Evolutionary conservation across 2,888 invertebrate species (phyloP).

Genomic region (Phyto melanocephala): DNA sequence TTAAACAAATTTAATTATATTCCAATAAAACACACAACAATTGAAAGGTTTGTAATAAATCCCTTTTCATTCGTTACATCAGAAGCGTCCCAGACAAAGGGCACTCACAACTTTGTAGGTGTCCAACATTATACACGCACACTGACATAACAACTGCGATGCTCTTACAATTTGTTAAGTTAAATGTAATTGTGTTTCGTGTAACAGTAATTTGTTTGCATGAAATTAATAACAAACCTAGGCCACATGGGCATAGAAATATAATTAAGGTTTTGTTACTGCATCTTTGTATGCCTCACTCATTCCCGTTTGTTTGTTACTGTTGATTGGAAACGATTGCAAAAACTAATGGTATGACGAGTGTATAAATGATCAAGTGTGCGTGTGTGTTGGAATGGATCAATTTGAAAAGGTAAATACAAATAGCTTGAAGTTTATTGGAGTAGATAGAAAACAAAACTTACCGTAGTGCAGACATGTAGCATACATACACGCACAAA

Average conservation of each 20-base stretch:
- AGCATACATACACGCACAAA: no score
- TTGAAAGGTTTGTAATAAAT: conserved; percentile 15
- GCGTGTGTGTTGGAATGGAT: neutral
- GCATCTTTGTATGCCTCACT: no score
- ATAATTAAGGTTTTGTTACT: neutral
- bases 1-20: conserved; percentile 16
- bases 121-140: neutral
- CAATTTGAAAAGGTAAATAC: neutral
- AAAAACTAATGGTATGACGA: no score
- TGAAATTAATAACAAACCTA: neutral
- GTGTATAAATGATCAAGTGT: no score
- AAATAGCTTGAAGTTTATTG: neutral
- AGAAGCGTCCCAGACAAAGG: neutral
- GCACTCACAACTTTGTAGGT: neutral
- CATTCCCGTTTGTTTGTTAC: no score
- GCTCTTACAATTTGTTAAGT: neutral
- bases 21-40: neutral
- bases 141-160: neutral
- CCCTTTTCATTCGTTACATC: neutral
- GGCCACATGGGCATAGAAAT: conserved; percentile 8
- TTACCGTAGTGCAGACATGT: no score
- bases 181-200: conserved; percentile 37
- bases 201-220: conserved; percentile 18
- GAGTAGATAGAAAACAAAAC: neutral
- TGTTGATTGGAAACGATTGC: neutral